Conservation (phyloP, 2,113 vertebrate species). For the Chaetodon auriga region DNA sequence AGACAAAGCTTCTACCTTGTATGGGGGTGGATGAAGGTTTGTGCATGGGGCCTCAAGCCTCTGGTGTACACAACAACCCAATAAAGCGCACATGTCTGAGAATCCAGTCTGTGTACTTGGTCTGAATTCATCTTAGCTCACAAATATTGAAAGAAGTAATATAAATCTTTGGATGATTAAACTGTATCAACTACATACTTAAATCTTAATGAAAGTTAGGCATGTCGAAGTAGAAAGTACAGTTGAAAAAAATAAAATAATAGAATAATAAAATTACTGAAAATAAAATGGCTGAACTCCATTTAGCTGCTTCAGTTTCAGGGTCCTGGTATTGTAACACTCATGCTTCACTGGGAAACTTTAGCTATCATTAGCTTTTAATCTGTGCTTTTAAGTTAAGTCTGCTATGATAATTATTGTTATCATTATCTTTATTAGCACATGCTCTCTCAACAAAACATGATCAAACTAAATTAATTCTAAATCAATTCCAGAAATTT, state of each 20-base stretch:
- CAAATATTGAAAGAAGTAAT: background rate
- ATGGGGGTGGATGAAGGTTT: conserved; percentile 75
- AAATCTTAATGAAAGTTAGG: no score
- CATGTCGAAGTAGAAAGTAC: no score
- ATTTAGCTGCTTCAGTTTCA: no score
- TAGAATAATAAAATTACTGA: no score
- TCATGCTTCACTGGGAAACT: background rate
- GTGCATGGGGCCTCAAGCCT: conserved; percentile 84
- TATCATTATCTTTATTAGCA: no score
- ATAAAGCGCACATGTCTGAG: conserved; percentile 94
- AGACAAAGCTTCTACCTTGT: conserved; percentile 80
- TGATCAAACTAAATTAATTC: background rate
- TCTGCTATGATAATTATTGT: no score
- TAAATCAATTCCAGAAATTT: background rate
- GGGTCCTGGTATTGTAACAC: background rate
- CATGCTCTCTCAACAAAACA: no score
- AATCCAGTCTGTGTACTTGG: conserved; percentile 34
- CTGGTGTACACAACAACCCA: conserved; percentile 91
- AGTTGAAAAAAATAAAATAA: background rate
- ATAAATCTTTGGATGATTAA: no score
- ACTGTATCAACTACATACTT: no score
- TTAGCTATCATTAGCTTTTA: background rate
- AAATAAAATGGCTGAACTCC: background rate
- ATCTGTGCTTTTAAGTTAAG: no score
- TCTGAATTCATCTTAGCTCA: conserved; percentile 5